Conservation (phyloP, 1,140 invertebrate genomes). For the Drosophila repletoides region DNA sequence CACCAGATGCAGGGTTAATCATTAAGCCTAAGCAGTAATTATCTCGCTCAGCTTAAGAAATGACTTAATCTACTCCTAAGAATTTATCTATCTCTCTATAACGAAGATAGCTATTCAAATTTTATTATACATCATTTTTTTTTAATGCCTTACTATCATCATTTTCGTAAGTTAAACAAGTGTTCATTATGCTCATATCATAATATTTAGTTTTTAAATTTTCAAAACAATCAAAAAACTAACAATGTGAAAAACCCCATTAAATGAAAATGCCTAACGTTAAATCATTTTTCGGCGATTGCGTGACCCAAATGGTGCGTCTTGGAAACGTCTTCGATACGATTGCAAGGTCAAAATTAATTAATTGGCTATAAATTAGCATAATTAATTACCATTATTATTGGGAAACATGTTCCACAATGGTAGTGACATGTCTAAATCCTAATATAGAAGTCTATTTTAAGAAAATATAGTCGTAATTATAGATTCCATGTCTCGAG, state of each 20-base stretch:
- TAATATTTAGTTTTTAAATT: too few relatives aligned
- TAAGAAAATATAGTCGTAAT: too few relatives aligned
- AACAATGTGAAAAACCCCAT: background rate
- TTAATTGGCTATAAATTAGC: slow-evolving; percentile 66
- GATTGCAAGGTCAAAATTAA: slow-evolving; percentile 42
- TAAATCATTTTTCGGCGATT: slow-evolving; percentile 18
- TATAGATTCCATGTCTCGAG: background rate
- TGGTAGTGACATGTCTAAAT: too few relatives aligned
- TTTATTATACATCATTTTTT: too few relatives aligned
- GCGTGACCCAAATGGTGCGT: slow-evolving; percentile 36
- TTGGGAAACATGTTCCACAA: background rate
- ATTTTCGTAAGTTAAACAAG: background rate
- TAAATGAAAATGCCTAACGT: slow-evolving; percentile 22
- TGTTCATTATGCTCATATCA: too few relatives aligned
- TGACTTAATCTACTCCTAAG: too few relatives aligned
- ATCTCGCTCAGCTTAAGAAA: too few relatives aligned
- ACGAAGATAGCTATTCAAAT: too few relatives aligned
- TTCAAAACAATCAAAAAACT: background rate
- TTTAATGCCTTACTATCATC: too few relatives aligned
- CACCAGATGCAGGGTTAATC: background rate
- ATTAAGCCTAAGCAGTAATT: background rate
- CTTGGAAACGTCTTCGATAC: slow-evolving; percentile 28
- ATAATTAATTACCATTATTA: slow-evolving; percentile 57
- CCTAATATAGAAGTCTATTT: too few relatives aligned
- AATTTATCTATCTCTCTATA: too few relatives aligned